Evolutionary conservation across 2,797 vertebrate species (phyloP).

Genomic region (Periophthalmus magnuspinnatus): DNA sequence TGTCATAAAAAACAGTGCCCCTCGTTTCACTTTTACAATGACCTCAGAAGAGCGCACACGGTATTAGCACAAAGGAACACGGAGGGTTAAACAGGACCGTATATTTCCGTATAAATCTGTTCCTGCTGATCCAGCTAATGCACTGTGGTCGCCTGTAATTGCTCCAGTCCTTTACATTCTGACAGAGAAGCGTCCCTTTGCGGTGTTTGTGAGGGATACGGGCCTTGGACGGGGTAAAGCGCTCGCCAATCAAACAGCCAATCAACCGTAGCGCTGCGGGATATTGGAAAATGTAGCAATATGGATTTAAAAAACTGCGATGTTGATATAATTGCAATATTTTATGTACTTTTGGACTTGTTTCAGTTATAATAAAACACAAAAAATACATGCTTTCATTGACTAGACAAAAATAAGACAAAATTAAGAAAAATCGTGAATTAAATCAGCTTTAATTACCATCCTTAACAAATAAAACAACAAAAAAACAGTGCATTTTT

Average conservation of each 20-base stretch:
- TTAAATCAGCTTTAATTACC: no score
- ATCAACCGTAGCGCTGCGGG: no score
- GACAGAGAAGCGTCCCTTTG: conserved; percentile 31
- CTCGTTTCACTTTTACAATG: conserved; percentile 2
- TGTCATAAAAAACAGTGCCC: conserved; percentile 23
- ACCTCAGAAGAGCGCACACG: neutral
- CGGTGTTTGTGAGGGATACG: conserved; percentile 24
- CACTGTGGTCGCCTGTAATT: conserved; percentile 28
- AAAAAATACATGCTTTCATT: no score
- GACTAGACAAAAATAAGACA: no score
- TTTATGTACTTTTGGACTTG: no score
- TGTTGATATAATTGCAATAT: no score
- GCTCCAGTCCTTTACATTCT: conserved; percentile 25
- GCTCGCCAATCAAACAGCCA: conserved; percentile 28
- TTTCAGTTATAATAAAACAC: no score
- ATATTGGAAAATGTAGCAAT: no score
- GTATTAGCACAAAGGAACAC: neutral
- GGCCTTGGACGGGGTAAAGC: conserved; percentile 59
- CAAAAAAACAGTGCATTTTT: no score
- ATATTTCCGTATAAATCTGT: conserved; percentile 47
- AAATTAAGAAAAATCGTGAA: no score
- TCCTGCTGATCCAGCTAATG: conserved; percentile 46
- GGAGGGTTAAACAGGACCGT: conserved; percentile 8
- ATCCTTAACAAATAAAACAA: no score
- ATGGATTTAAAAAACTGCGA: no score